Conservation (phyloP, 2,888 invertebrate genomes). For the Girardia tigrina region DNA sequence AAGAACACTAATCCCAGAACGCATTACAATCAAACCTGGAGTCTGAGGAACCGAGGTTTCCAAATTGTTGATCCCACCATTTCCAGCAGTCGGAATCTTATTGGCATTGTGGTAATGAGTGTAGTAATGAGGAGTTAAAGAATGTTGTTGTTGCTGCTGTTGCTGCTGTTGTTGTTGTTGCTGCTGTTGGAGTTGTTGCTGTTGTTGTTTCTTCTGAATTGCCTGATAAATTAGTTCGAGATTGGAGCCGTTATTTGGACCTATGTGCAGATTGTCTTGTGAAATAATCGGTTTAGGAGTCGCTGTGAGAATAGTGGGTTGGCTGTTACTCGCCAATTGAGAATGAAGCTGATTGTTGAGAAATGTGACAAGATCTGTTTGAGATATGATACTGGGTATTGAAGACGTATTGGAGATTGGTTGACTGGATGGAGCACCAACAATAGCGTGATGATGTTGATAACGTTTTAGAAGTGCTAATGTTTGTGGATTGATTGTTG, state of each 20-base stretch:
- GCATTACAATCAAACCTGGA: too few species aligned
- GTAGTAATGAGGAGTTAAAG: neutral
- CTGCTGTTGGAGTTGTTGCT: neutral
- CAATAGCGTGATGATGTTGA: neutral
- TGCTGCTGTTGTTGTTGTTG: neutral
- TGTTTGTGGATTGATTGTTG: neutral
- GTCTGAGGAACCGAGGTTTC: neutral
- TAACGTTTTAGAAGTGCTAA: neutral
- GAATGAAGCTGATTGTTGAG: conserved; percentile 14
- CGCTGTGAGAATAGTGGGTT: neutral
- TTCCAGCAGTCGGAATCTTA: neutral
- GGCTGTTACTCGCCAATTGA: neutral
- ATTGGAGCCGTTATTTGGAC: neutral
- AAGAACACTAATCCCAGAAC: too few species aligned
- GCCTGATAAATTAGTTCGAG: neutral
- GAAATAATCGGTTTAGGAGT: conserved; percentile 16
- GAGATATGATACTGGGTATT: neutral
- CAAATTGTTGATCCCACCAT: neutral
- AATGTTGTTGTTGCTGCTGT: neutral
- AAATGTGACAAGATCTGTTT: conserved; percentile 1
- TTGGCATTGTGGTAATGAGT: conserved; percentile 2
- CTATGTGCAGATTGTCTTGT: neutral
- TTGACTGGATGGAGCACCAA: neutral
- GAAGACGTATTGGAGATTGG: neutral
- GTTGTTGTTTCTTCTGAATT: neutral